phyloP scores from a whole-genome alignment of 2,113 vertebrate species.

The Pygoscelis adeliae region DNA sequence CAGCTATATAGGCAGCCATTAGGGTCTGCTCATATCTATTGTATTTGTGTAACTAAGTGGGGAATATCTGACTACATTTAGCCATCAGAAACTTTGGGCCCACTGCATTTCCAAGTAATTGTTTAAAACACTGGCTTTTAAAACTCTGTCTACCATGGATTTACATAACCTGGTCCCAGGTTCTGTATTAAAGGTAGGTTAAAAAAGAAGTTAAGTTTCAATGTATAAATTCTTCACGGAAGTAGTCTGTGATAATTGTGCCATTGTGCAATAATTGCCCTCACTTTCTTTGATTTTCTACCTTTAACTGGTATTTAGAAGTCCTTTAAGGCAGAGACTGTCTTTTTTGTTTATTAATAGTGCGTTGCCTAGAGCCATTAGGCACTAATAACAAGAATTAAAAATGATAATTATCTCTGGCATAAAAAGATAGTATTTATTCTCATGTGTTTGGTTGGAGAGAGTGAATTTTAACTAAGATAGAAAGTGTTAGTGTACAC shows the following conservation, averaged over 20 bases:
- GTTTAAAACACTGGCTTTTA: neutral
- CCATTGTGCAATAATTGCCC: neutral
- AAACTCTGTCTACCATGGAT: neutral
- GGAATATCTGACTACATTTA: neutral
- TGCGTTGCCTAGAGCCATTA: neutral
- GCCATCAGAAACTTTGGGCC: neutral
- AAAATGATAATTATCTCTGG: neutral
- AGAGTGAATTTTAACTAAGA: neutral
- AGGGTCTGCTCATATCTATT: neutral
- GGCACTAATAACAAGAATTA: neutral
- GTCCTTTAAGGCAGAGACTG: neutral
- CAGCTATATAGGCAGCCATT: neutral
- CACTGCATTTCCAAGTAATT: neutral
- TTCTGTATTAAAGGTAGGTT: neutral
- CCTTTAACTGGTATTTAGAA: neutral
- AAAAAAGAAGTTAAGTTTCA: neutral
- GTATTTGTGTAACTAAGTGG: constrained; percentile 7
- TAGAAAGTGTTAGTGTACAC: neutral
- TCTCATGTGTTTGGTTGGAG: neutral
- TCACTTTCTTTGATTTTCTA: neutral
- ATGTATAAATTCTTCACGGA: neutral
- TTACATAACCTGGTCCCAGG: neutral
- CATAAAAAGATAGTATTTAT: neutral
- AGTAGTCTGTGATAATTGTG: neutral
- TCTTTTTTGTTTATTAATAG: neutral